Conservation (phyloP, 2,113 vertebrate genomes). For the Syngnathus floridae region DNA sequence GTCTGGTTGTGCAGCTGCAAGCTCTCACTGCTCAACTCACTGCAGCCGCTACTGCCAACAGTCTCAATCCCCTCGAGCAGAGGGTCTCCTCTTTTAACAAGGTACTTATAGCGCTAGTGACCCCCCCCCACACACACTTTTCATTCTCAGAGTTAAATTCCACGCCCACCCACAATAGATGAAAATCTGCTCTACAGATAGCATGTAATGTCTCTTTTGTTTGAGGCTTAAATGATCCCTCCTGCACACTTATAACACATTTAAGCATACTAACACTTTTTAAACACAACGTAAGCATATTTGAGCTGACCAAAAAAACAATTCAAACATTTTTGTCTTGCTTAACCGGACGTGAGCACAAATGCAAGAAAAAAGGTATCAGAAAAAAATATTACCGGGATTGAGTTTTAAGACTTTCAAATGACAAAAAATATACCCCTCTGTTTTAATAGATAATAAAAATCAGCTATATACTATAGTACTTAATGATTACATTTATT, state of each 20-base stretch:
- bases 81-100: constrained; percentile 95
- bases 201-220: too few relatives aligned
- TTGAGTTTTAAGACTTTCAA: too few relatives aligned
- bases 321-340: neutral
- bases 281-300: neutral
- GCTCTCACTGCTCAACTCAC: constrained; percentile 96
- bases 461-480: neutral
- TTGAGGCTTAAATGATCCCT: too few relatives aligned
- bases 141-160: neutral
- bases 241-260: neutral
- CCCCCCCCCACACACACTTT: neutral
- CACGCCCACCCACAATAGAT: neutral
- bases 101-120: constrained; percentile 61
- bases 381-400: too few relatives aligned
- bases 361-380: neutral
- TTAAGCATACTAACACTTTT: neutral
- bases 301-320: neutral
- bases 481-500: neutral
- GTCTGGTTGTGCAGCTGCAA: constrained; percentile 93
- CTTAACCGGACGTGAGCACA: neutral
- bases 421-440: too few relatives aligned
- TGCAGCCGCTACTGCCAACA: constrained; percentile 90
- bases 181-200: neutral
- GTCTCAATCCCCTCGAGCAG: constrained; percentile 90
- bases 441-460: neutral